Evolutionary conservation across 2,888 invertebrate species (phyloP).

Genomic region (Syrphus vitripennis): DNA sequence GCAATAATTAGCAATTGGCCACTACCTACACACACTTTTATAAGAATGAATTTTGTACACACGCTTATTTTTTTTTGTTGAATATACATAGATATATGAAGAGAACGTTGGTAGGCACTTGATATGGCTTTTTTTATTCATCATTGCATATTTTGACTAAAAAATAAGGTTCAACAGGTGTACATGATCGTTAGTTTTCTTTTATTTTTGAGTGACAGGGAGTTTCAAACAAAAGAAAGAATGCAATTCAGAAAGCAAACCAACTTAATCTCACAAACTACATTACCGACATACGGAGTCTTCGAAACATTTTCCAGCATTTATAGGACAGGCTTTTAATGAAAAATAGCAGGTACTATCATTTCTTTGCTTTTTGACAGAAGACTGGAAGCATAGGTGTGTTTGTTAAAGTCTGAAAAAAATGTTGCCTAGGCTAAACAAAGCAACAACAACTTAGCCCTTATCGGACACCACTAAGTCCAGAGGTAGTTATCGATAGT

Average conservation of each 20-base stretch:
- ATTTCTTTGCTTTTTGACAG: too few species aligned
- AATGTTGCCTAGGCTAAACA: too few species aligned
- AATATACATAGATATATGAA: too few species aligned
- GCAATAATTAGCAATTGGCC: slow-evolving; percentile 12
- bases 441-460: too few species aligned
- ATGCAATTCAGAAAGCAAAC: background rate
- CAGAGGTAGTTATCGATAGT: too few species aligned
- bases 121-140: background rate
- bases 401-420: too few species aligned
- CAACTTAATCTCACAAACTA: background rate
- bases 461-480: too few species aligned
- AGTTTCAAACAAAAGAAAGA: background rate
- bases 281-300: background rate
- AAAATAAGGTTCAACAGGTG: background rate
- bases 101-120: background rate
- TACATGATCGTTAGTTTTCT: background rate
- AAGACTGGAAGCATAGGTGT: too few species aligned
- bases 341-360: too few species aligned
- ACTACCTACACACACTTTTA: background rate
- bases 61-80: too few species aligned
- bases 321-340: too few species aligned
- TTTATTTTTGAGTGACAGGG: background rate
- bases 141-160: background rate
- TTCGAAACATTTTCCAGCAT: background rate
- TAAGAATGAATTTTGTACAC: background rate